phyloP scores from a whole-genome alignment of 2,888 invertebrate genomes.

The Callyntrura sp. region DNA sequence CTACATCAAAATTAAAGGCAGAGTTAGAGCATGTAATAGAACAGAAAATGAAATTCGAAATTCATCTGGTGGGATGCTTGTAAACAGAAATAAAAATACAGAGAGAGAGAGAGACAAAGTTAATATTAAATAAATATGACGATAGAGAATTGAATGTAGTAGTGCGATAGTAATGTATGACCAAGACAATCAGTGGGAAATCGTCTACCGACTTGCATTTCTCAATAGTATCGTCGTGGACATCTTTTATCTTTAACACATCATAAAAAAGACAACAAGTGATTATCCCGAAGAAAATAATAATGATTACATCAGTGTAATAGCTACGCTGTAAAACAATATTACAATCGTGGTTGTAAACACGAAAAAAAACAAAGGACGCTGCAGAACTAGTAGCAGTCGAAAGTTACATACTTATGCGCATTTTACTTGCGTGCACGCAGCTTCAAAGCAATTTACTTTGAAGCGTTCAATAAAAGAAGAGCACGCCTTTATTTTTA shows the following conservation, averaged over 20 bases:
- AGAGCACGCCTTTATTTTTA: slow-evolving; percentile 1
- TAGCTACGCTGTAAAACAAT: neutral
- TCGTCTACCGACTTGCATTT: neutral
- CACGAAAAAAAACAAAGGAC: neutral
- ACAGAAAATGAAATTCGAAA: neutral
- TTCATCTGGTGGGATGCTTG: neutral
- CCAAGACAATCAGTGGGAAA: slow-evolving; percentile 6
- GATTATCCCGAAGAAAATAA: slow-evolving; percentile 13
- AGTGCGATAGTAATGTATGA: neutral
- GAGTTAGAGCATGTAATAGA: no score
- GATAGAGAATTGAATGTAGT: neutral
- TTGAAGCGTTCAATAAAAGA: neutral
- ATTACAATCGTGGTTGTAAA: neutral
- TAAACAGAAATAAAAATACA: neutral
- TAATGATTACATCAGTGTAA: slow-evolving; percentile 4
- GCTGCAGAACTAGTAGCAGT: no score
- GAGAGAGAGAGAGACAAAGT: slow-evolving; percentile 18
- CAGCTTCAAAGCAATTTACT: neutral
- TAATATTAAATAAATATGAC: neutral
- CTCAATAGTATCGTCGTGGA: slow-evolving; percentile 38
- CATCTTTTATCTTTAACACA: slow-evolving; percentile 33
- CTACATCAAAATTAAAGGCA: no score
- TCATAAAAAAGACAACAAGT: slow-evolving; percentile 22
- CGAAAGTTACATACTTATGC: neutral
- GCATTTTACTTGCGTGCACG: neutral